Percentiles rank a stretch among this genome's conserved stretches.
These are phyloP conservation scores for Alethe diademata DNA, from an alignment of 2,113 vertebrate genomes.

Conservation along the genomic window DNA sequence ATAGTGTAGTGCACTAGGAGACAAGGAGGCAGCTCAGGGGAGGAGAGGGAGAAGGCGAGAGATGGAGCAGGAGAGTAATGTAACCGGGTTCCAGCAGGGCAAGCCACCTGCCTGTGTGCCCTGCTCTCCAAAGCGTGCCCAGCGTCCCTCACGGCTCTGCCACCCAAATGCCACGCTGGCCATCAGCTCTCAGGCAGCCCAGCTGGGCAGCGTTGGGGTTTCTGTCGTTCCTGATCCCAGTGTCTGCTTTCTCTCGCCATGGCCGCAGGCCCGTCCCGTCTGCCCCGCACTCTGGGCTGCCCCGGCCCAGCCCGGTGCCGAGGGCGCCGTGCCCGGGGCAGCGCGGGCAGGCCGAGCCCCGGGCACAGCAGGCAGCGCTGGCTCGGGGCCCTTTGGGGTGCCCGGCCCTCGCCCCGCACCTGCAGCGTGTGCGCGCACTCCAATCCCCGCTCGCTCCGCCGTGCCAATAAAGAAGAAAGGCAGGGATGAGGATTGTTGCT, in stretches of 20 bases:
- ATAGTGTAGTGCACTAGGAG: neutral
- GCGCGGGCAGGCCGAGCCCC: neutral
- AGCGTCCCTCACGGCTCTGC: neutral
- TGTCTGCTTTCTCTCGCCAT: accelerated
- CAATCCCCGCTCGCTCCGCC: conserved; percentile 69
- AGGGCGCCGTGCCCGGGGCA: neutral
- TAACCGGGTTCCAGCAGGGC: neutral
- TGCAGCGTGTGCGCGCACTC: neutral
- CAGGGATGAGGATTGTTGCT: conserved; percentile 97
- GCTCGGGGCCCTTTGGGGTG: neutral
- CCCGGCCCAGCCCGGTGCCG: accelerated
- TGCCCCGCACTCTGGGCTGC: accelerated
- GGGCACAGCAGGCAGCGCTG: accelerated
- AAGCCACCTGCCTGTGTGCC: neutral
- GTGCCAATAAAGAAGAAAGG: conserved; percentile 94
- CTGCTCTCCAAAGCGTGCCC: neutral
- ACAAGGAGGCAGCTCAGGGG: neutral
- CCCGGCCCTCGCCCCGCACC: neutral
- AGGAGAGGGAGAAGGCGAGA: neutral
- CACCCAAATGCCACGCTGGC: neutral
- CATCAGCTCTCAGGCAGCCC: neutral
- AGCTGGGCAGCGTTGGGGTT: accelerated
- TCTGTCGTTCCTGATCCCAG: accelerated
- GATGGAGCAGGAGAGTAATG: neutral
- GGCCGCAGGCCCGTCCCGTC: accelerated